These are phyloP conservation scores for Zhengitettix transpicula DNA, from an alignment of 2,888 invertebrate species.

Conservation along the genomic window DNA sequence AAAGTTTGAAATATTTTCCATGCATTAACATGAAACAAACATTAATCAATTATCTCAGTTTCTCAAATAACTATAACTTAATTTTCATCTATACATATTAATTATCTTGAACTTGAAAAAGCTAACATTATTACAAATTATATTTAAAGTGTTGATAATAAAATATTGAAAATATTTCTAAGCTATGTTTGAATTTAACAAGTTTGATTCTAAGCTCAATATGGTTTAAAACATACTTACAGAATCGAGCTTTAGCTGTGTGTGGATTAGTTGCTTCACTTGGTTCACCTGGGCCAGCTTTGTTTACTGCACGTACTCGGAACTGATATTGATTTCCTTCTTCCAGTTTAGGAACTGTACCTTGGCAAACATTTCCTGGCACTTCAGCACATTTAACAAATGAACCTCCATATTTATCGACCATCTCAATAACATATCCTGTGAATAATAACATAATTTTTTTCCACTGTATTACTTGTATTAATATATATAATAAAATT, in stretches of 20 bases:
- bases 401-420: slow-evolving; percentile 66
- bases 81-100: too few relatives aligned
- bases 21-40: too few relatives aligned
- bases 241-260: slow-evolving; percentile 71
- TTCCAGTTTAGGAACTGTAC: slow-evolving; percentile 74
- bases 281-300: slow-evolving; percentile 84
- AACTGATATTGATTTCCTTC: slow-evolving; percentile 94
- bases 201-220: neutral
- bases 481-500: neutral
- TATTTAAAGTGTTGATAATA: neutral
- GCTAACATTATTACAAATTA: too few relatives aligned
- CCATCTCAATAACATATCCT: slow-evolving; percentile 77
- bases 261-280: slow-evolving; percentile 86
- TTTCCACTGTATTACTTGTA: too few relatives aligned
- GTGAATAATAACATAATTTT: too few relatives aligned
- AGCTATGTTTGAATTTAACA: neutral
- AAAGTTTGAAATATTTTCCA: too few relatives aligned
- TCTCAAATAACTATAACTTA: too few relatives aligned
- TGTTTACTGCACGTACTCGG: slow-evolving; percentile 84
- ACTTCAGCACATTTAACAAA: slow-evolving; percentile 77
- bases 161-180: neutral
- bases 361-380: slow-evolving; percentile 67
- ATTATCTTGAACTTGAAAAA: too few relatives aligned
- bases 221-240: slow-evolving; percentile 38
- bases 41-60: too few relatives aligned